Percentiles rank a stretch among this genome's conserved stretches.
Evolutionary conservation across 2,888 invertebrate species (phyloP).

Genomic region (Drymonia ruficornis): DNA sequence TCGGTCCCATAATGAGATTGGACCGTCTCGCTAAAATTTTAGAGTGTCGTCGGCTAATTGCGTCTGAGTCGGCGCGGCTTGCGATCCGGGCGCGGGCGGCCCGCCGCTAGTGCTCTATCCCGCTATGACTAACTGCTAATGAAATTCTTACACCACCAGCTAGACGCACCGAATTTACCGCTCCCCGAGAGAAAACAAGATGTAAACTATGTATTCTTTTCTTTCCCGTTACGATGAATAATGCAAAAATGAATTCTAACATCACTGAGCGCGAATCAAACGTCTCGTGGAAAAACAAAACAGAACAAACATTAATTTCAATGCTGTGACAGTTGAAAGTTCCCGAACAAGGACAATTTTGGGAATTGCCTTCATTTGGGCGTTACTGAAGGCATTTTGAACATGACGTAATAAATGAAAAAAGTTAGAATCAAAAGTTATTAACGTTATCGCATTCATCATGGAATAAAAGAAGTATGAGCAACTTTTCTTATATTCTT

Average conservation of each 20-base stretch:
- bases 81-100: slow-evolving; percentile 25
- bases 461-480: slow-evolving; percentile 64
- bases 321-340: slow-evolving; percentile 80
- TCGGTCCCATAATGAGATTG: slow-evolving; percentile 83
- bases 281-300: slow-evolving; percentile 73
- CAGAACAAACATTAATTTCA: slow-evolving; percentile 82
- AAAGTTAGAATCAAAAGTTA: slow-evolving; percentile 82
- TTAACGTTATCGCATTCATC: slow-evolving; percentile 84
- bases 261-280: slow-evolving; percentile 69
- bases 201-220: slow-evolving; percentile 43
- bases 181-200: slow-evolving; percentile 32
- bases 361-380: slow-evolving; percentile 78
- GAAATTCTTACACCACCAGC: slow-evolving; percentile 56
- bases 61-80: slow-evolving; percentile 65
- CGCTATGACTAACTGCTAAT: slow-evolving; percentile 61
- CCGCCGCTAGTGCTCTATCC: slow-evolving; percentile 48
- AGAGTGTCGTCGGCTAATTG: slow-evolving; percentile 82
- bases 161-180: slow-evolving; percentile 47
- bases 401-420: slow-evolving; percentile 82
- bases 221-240: slow-evolving; percentile 43
- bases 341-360: slow-evolving; percentile 78
- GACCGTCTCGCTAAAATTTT: slow-evolving; percentile 82
- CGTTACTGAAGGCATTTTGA: slow-evolving; percentile 76
- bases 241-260: slow-evolving; percentile 58
- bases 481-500: slow-evolving; percentile 56